Base-by-base conservation (phyloP, 2,888 invertebrate species). In the Adelognathus sp. region DNA sequence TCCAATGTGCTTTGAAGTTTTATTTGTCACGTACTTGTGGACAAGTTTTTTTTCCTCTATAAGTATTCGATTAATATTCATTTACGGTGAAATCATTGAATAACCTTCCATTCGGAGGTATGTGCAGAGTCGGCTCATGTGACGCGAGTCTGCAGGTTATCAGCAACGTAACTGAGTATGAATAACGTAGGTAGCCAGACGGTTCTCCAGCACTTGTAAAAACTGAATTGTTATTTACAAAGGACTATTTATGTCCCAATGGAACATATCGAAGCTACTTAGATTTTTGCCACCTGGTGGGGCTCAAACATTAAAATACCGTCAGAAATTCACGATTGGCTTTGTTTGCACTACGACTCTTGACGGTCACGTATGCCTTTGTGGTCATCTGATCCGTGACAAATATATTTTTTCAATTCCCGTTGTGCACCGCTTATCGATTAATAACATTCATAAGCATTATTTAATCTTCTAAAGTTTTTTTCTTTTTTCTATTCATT, bases 31-130 rank as follows among this genome's bases (percentile, higher is more conserved):
- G 18, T 52, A 21, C 7, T n/a, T 36, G 6, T n/a, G n/a, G n/a
- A n/a, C n/a, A n/a, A n/a, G n/a, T n/a, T 63, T 75, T 52, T 31
- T 31, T 21, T 52, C 41, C 1, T 9, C 44, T 33, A 54, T 44
- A 61, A 69, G 31, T 44, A 2, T 36, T 36, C 36, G 36, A 36
- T 36, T 36, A 9, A 36, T 36, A n/a, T 36, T 36, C n/a, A 36
- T 36, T 9, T 36, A 36, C n/a, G 1, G 9, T 36, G n/a, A 36
- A 36, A 36, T 36, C 36, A 36, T 36, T 36, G 2, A 36, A 36
- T 36, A 36, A 36, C 36, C 9, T 36, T 36, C n/a, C n/a, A 36
- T n/a, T 36, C n/a, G 36, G 36, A 36, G n/a, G n/a, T 36, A 36
- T 9, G 36, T 9, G 36, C 36, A 7, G 36, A 11, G 36, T 9